Evolutionary conservation across 1,140 invertebrate species (phyloP), one percentile per base, ranked within the genome.

Genomic region (Hypothenemus hampei): DNA sequence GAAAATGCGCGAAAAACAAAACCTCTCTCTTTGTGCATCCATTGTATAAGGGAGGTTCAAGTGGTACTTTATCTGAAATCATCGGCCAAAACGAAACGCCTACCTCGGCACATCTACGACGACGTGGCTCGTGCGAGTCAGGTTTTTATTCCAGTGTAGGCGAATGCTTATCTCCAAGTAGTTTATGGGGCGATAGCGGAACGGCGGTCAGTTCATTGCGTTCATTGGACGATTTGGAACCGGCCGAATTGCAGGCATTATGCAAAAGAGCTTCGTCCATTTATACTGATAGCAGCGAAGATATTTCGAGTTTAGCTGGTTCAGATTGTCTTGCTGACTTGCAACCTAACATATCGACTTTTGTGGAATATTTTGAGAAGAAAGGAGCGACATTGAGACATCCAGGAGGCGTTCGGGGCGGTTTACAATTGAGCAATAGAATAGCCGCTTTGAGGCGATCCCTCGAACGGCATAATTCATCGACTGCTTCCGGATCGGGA

Each of bases 361-460:
- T 91, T 52, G 89, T 92, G 8, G 88, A 92, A 58, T 92, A 91
- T 68, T 91, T 92, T 66, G 89, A 92, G 70, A 75, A 84, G 11
- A 89, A 90, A 73, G 78, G 80, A 5, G 63, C 66, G 1, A 62
- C 39, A 21, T 53, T 68, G 18, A 40, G 67, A 16, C 66, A 69
- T 44, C 57, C 63, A 2, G 65, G 65, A 1, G 63, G 60, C 1
- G 62, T 54, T 1, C 39, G 61, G 13, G 63, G 65, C 10, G 65
- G 64, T 15, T 41, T 63, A 31, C 65, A 67, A 31, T 40, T 65
- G 5, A 66, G 62, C 53, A 68, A 66, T 13, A 56, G 66, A 15
- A 69, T 69, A 23, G 65, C 65, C 3, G 63, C 65, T 18, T 50
- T 68, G 48, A 41, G 66, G 16, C 59, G 66, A 18, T 63, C 61